phyloP scores from a whole-genome alignment of 1,140 invertebrate species.

The Dendroctonus valens region DNA sequence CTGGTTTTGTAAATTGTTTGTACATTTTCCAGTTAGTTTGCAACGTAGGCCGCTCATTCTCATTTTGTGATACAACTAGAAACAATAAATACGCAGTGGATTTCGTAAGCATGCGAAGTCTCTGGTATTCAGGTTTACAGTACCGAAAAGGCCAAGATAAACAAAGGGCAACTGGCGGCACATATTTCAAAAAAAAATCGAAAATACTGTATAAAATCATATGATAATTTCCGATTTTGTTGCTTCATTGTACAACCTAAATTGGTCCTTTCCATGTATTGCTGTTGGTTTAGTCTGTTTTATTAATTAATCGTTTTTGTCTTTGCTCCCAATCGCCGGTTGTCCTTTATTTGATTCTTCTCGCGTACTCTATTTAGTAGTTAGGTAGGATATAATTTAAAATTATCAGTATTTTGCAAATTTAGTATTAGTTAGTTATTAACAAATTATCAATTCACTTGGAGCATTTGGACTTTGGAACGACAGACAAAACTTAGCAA shows the following conservation, averaged over 20 bases:
- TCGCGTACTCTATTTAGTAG: background rate
- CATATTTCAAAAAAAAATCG: too few relatives aligned
- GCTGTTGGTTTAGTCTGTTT: too few relatives aligned
- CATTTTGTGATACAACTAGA: constrained; percentile 31
- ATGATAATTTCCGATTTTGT: too few relatives aligned
- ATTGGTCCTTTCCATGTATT: too few relatives aligned
- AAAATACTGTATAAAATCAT: too few relatives aligned
- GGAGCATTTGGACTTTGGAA: background rate
- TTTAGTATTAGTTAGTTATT: constrained; percentile 32
- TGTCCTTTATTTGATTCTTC: too few relatives aligned
- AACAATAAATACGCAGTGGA: constrained; percentile 19
- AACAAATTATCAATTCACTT: constrained; percentile 27
- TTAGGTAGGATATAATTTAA: constrained; percentile 28
- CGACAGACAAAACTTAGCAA: background rate
- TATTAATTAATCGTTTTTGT: too few relatives aligned
- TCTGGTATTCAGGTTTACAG: constrained; percentile 6
- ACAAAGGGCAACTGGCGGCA: too few relatives aligned
- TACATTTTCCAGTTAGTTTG: constrained; percentile 27
- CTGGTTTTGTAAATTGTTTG: constrained; percentile 20
- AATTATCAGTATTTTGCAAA: constrained; percentile 35
- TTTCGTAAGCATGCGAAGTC: too few relatives aligned
- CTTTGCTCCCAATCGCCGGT: too few relatives aligned
- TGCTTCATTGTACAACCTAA: too few relatives aligned
- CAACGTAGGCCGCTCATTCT: constrained; percentile 30
- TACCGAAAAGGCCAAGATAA: background rate